A percentile compares a stretch with the other conserved stretches of the same genome.
Conservation (phyloP, 2,797 vertebrate species). For the Tamandua tetradactyla region DNA sequence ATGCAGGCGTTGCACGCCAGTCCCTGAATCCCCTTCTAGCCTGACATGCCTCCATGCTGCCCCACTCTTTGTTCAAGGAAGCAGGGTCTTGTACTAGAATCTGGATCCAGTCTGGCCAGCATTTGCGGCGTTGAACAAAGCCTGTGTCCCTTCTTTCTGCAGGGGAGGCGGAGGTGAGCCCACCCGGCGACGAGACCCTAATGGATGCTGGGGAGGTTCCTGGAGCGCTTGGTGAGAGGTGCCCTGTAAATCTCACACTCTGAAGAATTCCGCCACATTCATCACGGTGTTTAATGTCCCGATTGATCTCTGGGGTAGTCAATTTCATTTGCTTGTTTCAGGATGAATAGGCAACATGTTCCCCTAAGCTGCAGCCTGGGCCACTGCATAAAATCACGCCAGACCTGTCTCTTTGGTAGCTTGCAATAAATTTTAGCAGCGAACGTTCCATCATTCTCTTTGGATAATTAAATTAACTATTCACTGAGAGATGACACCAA, state of each 20-base stretch:
- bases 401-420: background rate
- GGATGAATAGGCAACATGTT: constrained; percentile 39
- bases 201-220: constrained; percentile 55
- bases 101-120: background rate
- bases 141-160: background rate
- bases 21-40: background rate
- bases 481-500: constrained; percentile 48
- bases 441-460: constrained; percentile 57
- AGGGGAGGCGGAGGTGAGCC: background rate
- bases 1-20: background rate
- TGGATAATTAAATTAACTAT: constrained; percentile 74
- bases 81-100: background rate
- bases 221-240: constrained; percentile 4
- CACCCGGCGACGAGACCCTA: constrained; percentile 24
- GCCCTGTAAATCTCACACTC: constrained; percentile 42
- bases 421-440: constrained; percentile 61
- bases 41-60: background rate
- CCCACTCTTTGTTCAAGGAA: background rate
- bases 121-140: background rate
- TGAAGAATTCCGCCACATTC: constrained; percentile 45
- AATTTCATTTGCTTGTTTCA: constrained; percentile 58
- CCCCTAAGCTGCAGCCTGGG: background rate
- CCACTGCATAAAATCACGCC: constrained; percentile 38
- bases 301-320: constrained; percentile 57
- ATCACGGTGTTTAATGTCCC: constrained; percentile 57